These are phyloP conservation scores for Perdita meconis DNA, from an alignment of 2,888 invertebrate genomes.

Conservation along the genomic window DNA sequence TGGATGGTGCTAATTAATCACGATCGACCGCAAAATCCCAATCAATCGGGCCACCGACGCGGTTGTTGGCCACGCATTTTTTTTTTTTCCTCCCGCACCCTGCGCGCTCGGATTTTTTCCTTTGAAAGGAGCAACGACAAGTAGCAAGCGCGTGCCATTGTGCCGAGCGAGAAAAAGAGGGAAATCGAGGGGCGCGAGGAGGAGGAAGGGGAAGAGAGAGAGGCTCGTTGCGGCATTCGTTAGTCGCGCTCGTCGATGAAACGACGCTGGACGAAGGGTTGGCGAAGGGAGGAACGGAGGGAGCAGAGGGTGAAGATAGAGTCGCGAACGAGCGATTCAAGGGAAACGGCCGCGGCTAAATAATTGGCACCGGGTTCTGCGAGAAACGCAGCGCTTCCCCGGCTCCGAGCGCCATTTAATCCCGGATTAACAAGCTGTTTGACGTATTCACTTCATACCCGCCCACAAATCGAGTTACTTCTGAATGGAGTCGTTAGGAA, in stretches of 20 bases:
- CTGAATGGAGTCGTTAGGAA: conserved; percentile 61
- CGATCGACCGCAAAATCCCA: conserved; percentile 43
- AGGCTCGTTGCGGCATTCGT: conserved; percentile 44
- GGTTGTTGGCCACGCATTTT: background rate
- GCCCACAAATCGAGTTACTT: conserved; percentile 58
- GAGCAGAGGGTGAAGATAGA: background rate
- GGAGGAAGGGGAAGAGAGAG: background rate
- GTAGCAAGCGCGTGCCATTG: conserved; percentile 30
- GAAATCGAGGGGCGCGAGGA: background rate
- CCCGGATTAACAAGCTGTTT: conserved; percentile 68
- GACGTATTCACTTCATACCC: conserved; percentile 53
- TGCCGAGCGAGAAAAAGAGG: background rate
- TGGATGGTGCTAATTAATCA: conserved; percentile 39
- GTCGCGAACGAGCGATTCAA: conserved; percentile 36
- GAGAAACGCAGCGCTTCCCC: conserved; percentile 53
- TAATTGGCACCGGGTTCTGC: conserved; percentile 61
- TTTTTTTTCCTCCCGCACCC: too few species aligned
- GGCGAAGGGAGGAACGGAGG: too few species aligned
- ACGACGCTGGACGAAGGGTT: conserved; percentile 14
- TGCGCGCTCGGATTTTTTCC: background rate
- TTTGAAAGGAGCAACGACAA: conserved; percentile 36
- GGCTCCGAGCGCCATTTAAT: conserved; percentile 60
- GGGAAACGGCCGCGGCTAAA: conserved; percentile 53
- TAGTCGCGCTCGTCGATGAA: conserved; percentile 34
- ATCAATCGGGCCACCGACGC: conserved; percentile 27